Evolutionary conservation across 1,140 invertebrate genomes (phyloP), one percentile per base, ranked within the genome.

Genomic region (Marisa cornuarietis): DNA sequence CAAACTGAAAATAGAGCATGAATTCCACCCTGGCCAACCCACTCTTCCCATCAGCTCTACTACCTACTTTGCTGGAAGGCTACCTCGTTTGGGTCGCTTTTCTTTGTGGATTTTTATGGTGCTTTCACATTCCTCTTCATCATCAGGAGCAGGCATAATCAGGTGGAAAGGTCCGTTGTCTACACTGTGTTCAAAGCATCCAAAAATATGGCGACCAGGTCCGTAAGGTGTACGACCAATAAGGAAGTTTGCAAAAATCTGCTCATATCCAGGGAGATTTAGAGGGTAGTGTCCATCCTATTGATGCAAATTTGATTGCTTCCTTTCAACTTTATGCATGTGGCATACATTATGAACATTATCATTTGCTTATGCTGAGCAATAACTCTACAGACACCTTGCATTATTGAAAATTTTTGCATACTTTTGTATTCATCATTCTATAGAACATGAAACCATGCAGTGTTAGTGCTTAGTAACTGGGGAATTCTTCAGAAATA

Each of bases 241-340:
- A 26, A 88, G 79, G 71, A 88, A 88, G 80, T 88, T 88, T 61
- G 87, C 83, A 79, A 88, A 88, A 24, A 88, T 84, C 78, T 87
- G 87, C 31, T 87, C 83, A 54, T 85, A 86, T n/a, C 85, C 80
- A 31, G 81, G 65, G 58, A 85, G 26, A 26, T 83, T 83, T 31
- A 88, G 71, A 1, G 83, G 85, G 75, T 87, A 87, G 24, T 68
- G 52, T 13, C 87, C 86, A 71, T 80, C 81, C 87, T 87, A 81
- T 78, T 79, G 14, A 76, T 2, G 68, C 65, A 72, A 20, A 65
- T 69, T 7, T 54, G 51, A 51, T 8, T n/a, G 24, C 3, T 24
- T 11, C 1, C 66, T 68, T 26, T 24, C 66, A 68, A 26, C 22
- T 68, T 18, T 68, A 11, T 26, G 31, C 71, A 72, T 72, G 1